These are phyloP conservation scores for Corythaeola cristata DNA, from an alignment of 2,113 vertebrate genomes.

Conservation along the genomic window DNA sequence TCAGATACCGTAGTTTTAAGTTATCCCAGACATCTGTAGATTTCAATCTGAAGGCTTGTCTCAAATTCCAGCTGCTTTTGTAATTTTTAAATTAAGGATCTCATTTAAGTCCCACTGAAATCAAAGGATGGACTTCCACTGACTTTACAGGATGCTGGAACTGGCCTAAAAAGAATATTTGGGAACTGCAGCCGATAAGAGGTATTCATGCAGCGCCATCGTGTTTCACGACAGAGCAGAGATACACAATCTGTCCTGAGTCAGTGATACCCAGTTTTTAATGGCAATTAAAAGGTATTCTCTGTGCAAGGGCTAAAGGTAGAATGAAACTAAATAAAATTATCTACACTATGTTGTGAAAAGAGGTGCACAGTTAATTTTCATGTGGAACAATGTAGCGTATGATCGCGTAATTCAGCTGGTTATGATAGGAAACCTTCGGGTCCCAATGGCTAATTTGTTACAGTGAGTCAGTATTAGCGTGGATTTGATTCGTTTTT, in stretches of 20 bases:
- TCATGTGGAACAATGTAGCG: background rate
- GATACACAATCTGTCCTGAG: background rate
- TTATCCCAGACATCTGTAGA: background rate
- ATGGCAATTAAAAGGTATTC: background rate
- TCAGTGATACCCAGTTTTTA: background rate
- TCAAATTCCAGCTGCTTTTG: constrained; percentile 6
- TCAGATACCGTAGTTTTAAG: background rate
- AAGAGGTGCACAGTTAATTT: background rate
- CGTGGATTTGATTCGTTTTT: background rate
- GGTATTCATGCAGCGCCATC: background rate
- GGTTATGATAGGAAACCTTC: background rate
- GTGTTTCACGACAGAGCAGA: background rate
- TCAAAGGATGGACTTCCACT: background rate
- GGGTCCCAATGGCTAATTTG: background rate
- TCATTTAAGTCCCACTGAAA: background rate
- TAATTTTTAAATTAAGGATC: constrained; percentile 15
- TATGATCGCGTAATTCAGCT: background rate
- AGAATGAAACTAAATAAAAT: background rate
- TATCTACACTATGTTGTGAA: background rate
- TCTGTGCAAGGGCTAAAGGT: background rate
- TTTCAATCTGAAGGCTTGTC: background rate
- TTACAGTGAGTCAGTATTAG: background rate
- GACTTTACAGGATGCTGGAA: background rate
- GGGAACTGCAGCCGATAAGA: background rate
- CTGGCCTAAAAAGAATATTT: background rate